phyloP scores from a whole-genome alignment of 2,888 invertebrate species.

The Eucriotettix oculatus region DNA sequence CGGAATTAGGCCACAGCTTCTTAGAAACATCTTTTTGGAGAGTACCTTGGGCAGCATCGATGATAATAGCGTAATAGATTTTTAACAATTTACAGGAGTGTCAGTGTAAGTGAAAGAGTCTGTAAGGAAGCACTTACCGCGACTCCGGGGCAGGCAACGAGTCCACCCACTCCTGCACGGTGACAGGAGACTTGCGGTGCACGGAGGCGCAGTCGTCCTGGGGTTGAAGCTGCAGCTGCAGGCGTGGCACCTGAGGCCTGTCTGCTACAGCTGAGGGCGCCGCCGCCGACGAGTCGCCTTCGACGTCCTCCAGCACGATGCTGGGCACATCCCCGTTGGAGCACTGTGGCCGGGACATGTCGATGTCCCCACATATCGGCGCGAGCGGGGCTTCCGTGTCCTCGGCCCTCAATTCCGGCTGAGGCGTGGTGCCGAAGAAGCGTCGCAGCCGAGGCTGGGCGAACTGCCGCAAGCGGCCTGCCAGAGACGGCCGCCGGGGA shows the following conservation, averaged over 20 bases:
- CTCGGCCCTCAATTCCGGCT: not conserved
- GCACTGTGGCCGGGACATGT: not conserved
- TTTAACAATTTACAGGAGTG: too few species aligned
- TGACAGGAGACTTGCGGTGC: constrained; percentile 41
- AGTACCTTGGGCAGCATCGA: too few species aligned
- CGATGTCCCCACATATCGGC: not conserved
- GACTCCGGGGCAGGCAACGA: constrained; percentile 32
- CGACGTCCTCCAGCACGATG: not conserved
- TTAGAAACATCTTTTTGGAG: too few species aligned
- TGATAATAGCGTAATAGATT: too few species aligned
- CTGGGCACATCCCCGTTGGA: not conserved
- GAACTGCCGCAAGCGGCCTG: constrained; percentile 2
- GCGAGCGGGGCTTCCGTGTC: not conserved
- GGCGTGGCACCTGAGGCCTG: not conserved
- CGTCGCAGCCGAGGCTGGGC: constrained; percentile 1
- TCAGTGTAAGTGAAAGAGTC: too few species aligned
- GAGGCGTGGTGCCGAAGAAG: constrained; percentile 3
- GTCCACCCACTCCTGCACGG: constrained; percentile 61
- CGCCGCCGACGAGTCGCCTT: not conserved
- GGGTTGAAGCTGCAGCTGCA: not conserved
- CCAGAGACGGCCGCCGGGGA: not conserved
- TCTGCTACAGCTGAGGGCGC: not conserved
- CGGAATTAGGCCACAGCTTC: too few species aligned
- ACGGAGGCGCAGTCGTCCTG: not conserved
- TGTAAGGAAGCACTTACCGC: too few species aligned